Conservation (phyloP, 2,888 invertebrate species). For the Tillus elongatus region DNA sequence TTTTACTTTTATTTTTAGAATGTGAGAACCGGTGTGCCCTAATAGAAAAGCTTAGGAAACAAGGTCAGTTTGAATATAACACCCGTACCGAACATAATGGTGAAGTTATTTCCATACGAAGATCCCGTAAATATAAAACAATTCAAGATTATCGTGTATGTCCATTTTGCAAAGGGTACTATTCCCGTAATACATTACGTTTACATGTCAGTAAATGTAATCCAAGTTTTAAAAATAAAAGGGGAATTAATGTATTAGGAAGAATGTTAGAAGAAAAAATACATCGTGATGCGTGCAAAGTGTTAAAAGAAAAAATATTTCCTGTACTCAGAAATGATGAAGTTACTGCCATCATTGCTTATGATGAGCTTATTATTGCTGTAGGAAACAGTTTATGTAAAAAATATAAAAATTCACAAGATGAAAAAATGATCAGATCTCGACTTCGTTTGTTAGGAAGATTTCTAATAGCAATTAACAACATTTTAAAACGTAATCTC, state of each 20-base stretch:
- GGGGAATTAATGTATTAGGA: neutral
- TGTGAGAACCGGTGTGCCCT: too few species aligned
- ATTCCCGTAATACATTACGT: neutral
- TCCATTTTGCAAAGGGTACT: conserved; percentile 4
- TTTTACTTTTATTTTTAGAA: too few species aligned
- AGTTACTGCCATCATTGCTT: too few species aligned
- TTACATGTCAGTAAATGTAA: neutral
- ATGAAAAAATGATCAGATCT: conserved; percentile 6
- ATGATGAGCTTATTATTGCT: too few species aligned
- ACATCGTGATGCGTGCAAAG: neutral
- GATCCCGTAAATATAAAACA: too few species aligned
- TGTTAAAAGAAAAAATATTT: too few species aligned
- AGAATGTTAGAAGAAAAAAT: neutral
- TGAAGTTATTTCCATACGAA: too few species aligned
- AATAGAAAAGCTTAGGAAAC: too few species aligned
- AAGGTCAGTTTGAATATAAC: too few species aligned
- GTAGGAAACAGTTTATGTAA: too few species aligned
- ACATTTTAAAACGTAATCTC: neutral
- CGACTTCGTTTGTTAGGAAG: neutral
- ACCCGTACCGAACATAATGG: too few species aligned
- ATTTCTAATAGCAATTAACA: conserved; percentile 1
- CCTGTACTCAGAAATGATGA: too few species aligned
- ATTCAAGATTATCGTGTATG: neutral
- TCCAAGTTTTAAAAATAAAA: neutral
- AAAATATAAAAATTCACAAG: neutral